Evolutionary conservation across 2,797 vertebrate genomes (phyloP), one percentile per base, ranked within the genome.

Genomic region (Hoplostethus mediterraneus): DNA sequence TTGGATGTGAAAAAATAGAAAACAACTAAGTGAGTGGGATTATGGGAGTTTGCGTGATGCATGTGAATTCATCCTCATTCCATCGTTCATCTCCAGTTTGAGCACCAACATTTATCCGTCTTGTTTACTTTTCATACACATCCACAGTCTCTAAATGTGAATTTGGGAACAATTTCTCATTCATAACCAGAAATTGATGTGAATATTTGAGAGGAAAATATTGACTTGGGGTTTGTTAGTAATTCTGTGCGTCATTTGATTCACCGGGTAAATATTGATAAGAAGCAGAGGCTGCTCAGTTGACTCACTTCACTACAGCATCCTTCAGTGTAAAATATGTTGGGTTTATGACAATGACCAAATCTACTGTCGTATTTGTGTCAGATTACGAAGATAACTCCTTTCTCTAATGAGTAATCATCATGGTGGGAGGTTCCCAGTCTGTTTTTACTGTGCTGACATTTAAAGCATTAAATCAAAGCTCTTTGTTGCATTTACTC

Each of bases 211-310:
- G 16, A 25, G 28, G 16, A 25, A 71, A 75, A 77, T 30, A 44
- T 9, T 5, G 25, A 58, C 64, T 53, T 21, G 3, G 66, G 67
- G 62, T 10, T 52, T 61, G 57, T 60, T 16, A 0, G 10, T 25
- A n/a, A 62, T 65, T 74, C 12, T 8, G 3, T 71, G 61, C 60
- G 33, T 33, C 33, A 33, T 33, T 33, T 4, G 0, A 80, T 30
- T 77, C 0, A 0, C 38, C 44, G 55, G 56, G 53, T 65, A 62
- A 65, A 62, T 59, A 69, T 51, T 75, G 36, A 68, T 10, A 14
- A 64, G 48, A 72, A 61, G 45, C 49, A 53, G 21, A 56, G 47
- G 36, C n/a, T 2, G 48, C 53, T 45, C 0, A 1, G 33, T 16
- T 60, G 21, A 28, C 11, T 60, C 6, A 0, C 10, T 36, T 56